Evolutionary conservation across 2,113 vertebrate genomes (phyloP), one percentile per base, ranked within the genome.

Genomic region (Channa argus): DNA sequence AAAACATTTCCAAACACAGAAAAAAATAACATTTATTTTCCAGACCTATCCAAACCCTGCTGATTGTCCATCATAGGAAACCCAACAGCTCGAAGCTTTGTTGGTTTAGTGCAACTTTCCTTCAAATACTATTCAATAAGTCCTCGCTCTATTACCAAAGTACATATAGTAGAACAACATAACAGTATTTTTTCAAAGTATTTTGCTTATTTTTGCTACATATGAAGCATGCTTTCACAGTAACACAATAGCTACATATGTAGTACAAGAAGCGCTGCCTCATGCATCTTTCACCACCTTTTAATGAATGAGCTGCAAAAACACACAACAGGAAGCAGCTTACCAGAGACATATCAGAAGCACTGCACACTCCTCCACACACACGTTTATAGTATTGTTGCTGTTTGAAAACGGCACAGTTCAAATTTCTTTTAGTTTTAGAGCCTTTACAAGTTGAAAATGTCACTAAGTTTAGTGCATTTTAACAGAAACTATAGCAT

Each of bases 161-260:
- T 78, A 84, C 86, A 88, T 75, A 51, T 6, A 85, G 54, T 79
- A 80, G 68, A 77, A 85, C 77, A 79, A 67, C 77, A 84, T 59
- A 64, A 89, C 72, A 82, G 74, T 12, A 85, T 58, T 75, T 70
- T 49, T 79, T 45, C 80, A 72, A 24, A 24, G 24, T 24, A 80
- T 70, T n/a, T 56, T 68, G 65, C 68, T 68, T 24, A 24, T 24
- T 59, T 52, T 71, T 59, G 86, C 85, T 88, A 91, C 81, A 86
- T 79, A 85, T 85, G 86, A 83, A 81, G 71, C 88, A 89, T 90
- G 88, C 88, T 71, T 43, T 77, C 77, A 86, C 83, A 74, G 76
- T 64, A 82, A 85, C 71, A 85, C 86, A 63, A 86, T 10, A 73
- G 88, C 76, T 80, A 84, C 71, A 83, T 80, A 71, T 80, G 81